Conservation (phyloP, 2,888 invertebrate genomes). For the Zootermopsis nevadensis region DNA sequence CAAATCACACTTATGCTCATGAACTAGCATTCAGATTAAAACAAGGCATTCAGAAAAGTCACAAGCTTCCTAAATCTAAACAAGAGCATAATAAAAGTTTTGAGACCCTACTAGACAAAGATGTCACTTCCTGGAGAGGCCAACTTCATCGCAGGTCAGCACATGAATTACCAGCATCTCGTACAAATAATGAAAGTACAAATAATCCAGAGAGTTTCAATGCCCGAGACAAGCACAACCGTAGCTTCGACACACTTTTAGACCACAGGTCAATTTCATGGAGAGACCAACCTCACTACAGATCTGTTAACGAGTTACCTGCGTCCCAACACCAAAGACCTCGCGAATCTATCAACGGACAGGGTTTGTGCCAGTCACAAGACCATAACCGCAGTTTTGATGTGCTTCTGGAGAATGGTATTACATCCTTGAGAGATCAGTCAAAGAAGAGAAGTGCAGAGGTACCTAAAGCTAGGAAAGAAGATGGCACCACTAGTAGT, state of each 20-base stretch:
- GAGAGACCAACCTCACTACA: conserved; percentile 46
- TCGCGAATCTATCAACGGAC: not conserved
- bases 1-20: conserved; percentile 31
- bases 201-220: conserved; percentile 5
- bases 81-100: conserved; percentile 48
- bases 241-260: conserved; percentile 49
- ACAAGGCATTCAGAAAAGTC: conserved; percentile 12
- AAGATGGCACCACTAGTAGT: not conserved
- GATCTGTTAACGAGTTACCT: conserved; percentile 48
- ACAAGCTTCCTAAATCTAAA: conserved; percentile 1
- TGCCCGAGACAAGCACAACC: conserved; percentile 43
- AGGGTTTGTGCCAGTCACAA: conserved; percentile 3
- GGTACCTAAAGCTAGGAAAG: not conserved
- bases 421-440: not conserved
- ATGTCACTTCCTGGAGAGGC: conserved; percentile 37
- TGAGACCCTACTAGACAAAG: conserved; percentile 50
- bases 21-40: conserved; percentile 41
- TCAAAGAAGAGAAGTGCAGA: not conserved
- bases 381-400: conserved; percentile 43
- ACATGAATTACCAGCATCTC: conserved; percentile 44
- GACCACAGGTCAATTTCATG: conserved; percentile 20
- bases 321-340: conserved; percentile 43
- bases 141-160: conserved; percentile 51
- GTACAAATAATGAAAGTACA: conserved; percentile 37
- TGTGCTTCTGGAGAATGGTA: conserved; percentile 39